Base-by-base conservation (phyloP, 1,140 invertebrate genomes). In the Babylonia areolata region DNA sequence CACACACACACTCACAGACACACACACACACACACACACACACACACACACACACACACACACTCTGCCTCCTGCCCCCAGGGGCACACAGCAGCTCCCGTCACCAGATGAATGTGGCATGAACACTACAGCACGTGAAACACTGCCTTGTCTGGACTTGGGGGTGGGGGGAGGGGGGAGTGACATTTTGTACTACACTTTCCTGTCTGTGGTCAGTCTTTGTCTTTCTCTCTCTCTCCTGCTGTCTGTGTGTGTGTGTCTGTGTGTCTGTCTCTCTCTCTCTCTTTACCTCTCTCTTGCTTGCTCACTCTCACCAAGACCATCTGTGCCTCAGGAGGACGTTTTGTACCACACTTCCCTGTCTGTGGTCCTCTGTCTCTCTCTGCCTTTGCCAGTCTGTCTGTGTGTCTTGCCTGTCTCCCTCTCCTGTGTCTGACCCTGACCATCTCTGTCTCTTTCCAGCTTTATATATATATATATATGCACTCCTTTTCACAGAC, bases 221-320 rank as follows among this genome's bases (percentile, higher is more conserved):
- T 75, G 0, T 75, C 58, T 23, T 3, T 64, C 9, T 64, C 58
- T 64, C 12, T 11, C 58, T 23, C 23, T 1, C 58, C 28, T n/a
- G 17, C 58, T 64, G 20, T 64, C 73, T 75, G 31, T 75, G 15
- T 75, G 31, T 75, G 33, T 75, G 9, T 75, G 31, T 75, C 73
- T 75, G 31, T 75, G 31, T 75, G 31, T 75, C 73, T 75, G 31
- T 5, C 73, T 75, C 73, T 75, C 73, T 75, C 73, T 75, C 17
- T 75, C 73, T 75, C 73, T 37, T 1, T 75, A n/a, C 35, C 73
- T 75, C 73, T 75, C 5, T 37, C 73, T 37, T 33, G 11, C 73
- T 37, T 33, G 5, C 73, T 37, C 73, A 9, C 73, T 37, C 73
- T 37, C 73, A 9, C 73, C 12, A 12, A 9, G 31, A 17, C 73